Evolutionary conservation across 2,888 invertebrate genomes (phyloP), one percentile per base, ranked within the genome.

Genomic region (Latrodectus hesperus): DNA sequence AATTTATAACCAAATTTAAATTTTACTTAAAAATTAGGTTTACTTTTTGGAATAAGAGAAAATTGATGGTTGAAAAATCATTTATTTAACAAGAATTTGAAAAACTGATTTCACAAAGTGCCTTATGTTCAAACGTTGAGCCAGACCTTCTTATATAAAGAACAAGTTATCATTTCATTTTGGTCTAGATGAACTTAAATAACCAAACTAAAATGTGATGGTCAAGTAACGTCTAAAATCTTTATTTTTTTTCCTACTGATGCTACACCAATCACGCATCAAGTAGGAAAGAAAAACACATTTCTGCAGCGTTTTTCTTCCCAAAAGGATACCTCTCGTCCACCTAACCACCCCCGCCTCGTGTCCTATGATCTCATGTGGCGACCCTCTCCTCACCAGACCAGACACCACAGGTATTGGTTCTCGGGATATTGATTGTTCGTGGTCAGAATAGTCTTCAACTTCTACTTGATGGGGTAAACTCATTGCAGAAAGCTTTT

Each of bases 401-500:
- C 8, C 26, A 49, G 16, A 75, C 51, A 67, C 17, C 77, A 26
- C 81, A 81, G 67, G 81, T 74, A 81, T 74, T 17, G 81, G 52
- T 22, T 80, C 80, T 72, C 51, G 26, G 38, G 72, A 38, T 80
- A 80, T 80, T 80, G 80, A 80, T 80, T 80, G 80, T 38, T 72
- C 80, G 72, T 64, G 80, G 80, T 80, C 65, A 53, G 81, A 74
- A 74, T 81, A 74, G 81, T 74, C 74, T 74, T 81, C 74, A 81
- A 81, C 81, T 81, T 81, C 73, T 74, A 65, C 81, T 81, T 81
- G 81, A 81, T 81, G 67, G 81, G 74, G 81, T 81, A 81, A 81
- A 81, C 81, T 81, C 74, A 67, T 81, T 81, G 73, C 81, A 38
- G 81, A 81, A 80, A 81, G 81, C 74, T 81, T 74, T 60, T 5